Percentiles rank a stretch among this genome's conserved stretches.
Evolutionary conservation across 2,113 vertebrate genomes (phyloP).

Genomic region (Fukomys damarensis): DNA sequence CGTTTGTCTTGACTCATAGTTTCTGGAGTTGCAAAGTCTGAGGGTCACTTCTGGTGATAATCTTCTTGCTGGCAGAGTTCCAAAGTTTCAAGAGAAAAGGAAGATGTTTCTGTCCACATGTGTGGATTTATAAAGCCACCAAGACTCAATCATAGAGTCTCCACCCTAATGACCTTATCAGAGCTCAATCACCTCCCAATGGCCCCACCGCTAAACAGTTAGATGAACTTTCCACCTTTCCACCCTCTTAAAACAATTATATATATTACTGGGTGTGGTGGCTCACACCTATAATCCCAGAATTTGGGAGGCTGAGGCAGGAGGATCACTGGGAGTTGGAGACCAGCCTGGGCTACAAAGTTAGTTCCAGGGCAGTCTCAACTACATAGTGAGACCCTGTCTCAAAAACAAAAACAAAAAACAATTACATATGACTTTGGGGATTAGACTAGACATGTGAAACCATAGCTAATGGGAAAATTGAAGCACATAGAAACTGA

Average conservation of each 20-base stretch:
- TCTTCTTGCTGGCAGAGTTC: not conserved
- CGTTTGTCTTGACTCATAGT: not conserved
- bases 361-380: too few species aligned
- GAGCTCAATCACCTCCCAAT: not conserved
- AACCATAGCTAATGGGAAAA: slow-evolving; percentile 14
- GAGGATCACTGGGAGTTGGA: too few species aligned
- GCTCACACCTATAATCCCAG: too few species aligned
- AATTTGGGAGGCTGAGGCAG: too few species aligned
- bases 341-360: too few species aligned
- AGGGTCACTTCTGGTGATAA: not conserved
- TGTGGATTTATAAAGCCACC: not conserved
- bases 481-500: slow-evolving; percentile 41
- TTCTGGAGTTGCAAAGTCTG: not conserved
- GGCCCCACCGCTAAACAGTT: not conserved
- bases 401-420: too few species aligned
- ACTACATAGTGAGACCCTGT: too few species aligned
- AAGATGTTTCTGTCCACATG: not conserved
- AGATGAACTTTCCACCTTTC: not conserved
- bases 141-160: not conserved
- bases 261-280: too few species aligned
- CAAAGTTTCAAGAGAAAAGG: not conserved
- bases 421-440: not conserved
- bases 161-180: not conserved
- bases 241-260: too few species aligned
- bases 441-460: not conserved